These are phyloP conservation scores for Oreotrochilus melanogaster DNA, from an alignment of 2,113 vertebrate genomes.

Conservation along the genomic window DNA sequence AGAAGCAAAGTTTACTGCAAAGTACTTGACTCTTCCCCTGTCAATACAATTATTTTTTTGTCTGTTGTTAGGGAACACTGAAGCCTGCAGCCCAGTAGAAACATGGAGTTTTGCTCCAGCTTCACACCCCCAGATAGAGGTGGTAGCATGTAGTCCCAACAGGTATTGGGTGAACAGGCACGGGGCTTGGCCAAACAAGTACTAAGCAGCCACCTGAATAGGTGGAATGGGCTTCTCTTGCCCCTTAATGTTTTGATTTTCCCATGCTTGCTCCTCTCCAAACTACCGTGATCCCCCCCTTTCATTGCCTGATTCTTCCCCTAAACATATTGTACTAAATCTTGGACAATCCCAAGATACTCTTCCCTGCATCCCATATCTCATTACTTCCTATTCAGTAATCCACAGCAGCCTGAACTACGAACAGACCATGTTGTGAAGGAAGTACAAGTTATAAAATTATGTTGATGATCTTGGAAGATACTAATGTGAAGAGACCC, in stretches of 20 bases:
- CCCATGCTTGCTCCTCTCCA: neutral
- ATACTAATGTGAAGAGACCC: neutral
- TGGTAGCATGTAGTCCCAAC: neutral
- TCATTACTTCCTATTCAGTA: neutral
- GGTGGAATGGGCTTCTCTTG: neutral
- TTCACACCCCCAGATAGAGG: neutral
- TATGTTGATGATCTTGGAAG: neutral
- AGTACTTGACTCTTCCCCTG: neutral
- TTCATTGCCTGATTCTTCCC: neutral
- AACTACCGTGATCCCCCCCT: neutral
- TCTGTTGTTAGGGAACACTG: neutral
- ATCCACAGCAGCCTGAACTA: neutral
- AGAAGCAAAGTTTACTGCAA: neutral
- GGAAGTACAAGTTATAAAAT: neutral
- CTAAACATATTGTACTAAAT: neutral
- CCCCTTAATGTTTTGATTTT: neutral
- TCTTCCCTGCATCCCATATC: fast-evolving
- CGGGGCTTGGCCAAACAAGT: neutral
- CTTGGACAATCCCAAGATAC: neutral
- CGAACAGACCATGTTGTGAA: neutral
- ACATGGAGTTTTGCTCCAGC: neutral
- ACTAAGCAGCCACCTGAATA: neutral
- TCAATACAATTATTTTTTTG: neutral
- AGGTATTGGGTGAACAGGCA: neutral
- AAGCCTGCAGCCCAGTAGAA: neutral